Evolutionary conservation across 2,888 invertebrate genomes (phyloP).

Genomic region (Drosophila kokeensis): DNA sequence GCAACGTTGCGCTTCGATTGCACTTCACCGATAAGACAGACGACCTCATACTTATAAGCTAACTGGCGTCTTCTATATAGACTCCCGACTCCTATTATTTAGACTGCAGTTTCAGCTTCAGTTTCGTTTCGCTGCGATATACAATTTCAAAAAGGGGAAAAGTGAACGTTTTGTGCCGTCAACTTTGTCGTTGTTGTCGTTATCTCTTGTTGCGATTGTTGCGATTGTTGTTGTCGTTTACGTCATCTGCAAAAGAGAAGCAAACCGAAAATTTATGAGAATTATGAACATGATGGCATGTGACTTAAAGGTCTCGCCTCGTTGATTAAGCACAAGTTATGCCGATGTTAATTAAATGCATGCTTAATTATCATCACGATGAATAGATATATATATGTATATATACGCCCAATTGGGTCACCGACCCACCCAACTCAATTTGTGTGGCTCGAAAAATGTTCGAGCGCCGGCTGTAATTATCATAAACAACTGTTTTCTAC

Average conservation of each 20-base stretch:
- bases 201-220: slow-evolving; percentile 15
- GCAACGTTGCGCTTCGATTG: slow-evolving; percentile 48
- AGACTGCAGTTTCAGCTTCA: slow-evolving; percentile 51
- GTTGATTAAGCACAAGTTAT: slow-evolving; percentile 49
- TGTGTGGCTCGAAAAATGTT: slow-evolving; percentile 32
- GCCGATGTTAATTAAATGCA: slow-evolving; percentile 63
- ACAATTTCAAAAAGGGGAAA: slow-evolving; percentile 42
- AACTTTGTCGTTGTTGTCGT: slow-evolving; percentile 16
- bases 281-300: slow-evolving; percentile 39
- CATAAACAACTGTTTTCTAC: slow-evolving; percentile 67
- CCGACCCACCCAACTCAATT: slow-evolving; percentile 59
- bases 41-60: slow-evolving; percentile 46
- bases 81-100: slow-evolving; percentile 29
- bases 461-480: slow-evolving; percentile 60
- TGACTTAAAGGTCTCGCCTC: slow-evolving; percentile 50
- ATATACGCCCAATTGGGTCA: slow-evolving; percentile 51
- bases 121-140: slow-evolving; percentile 26
- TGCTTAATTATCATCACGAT: slow-evolving; percentile 52
- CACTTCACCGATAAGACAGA: slow-evolving; percentile 54
- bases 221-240: slow-evolving; percentile 50
- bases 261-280: slow-evolving; percentile 46
- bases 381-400: slow-evolving; percentile 1
- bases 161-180: slow-evolving; percentile 27
- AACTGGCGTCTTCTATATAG: slow-evolving; percentile 33
- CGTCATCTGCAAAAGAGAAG: slow-evolving; percentile 66